Evolutionary conservation across 2,888 invertebrate genomes (phyloP), one percentile per base, ranked within the genome.

Genomic region (Cynaeus angustus): DNA sequence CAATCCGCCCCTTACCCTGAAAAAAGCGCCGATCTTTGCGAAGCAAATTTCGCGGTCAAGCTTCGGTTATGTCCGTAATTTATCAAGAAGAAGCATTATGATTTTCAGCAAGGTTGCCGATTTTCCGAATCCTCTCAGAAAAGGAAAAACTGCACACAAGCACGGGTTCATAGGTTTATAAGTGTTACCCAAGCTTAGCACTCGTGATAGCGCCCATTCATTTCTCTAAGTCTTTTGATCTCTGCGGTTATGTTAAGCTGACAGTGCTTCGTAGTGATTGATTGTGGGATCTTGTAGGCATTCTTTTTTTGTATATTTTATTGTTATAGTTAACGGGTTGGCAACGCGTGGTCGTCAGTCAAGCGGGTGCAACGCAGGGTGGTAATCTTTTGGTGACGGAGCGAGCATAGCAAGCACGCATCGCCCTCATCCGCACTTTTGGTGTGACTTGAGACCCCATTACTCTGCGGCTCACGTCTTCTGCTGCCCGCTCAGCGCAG

Each of bases 391-490:
- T 9, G 66, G 66, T 56, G 66, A 38, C 56, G 41, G 66, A 59
- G 59, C 26, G 33, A 45, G 59, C 56, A 55, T 55, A 12, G 52
- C 38, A 50, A 37, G 67, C 59, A 41, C 56, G 50, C 67, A 26
- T 56, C 67, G 50, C 67, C 68, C 61, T 61, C 59, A 67, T 52
- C 59, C 66, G 43, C 67, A 59, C 67, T 59, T 66, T 52, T 37
- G 52, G 59, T 56, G 50, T 41, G 61, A 56, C 66, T 67, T 62
- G 62, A 77, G 75, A 76, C 75, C 77, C 80, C 79, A 80, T 81
- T 78, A 80, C 75, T 78, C 75, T 79, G 77, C 79, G 72, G 73
- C 72, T 80, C 82, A 82, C 82, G 82, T 83, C 75, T 74, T 74
- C 69, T 75, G 72, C 77, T 78, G 77, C 79, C 80, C 79, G 80